Conservation (phyloP, 2,888 invertebrate species). For the Melanophora roralis region DNA sequence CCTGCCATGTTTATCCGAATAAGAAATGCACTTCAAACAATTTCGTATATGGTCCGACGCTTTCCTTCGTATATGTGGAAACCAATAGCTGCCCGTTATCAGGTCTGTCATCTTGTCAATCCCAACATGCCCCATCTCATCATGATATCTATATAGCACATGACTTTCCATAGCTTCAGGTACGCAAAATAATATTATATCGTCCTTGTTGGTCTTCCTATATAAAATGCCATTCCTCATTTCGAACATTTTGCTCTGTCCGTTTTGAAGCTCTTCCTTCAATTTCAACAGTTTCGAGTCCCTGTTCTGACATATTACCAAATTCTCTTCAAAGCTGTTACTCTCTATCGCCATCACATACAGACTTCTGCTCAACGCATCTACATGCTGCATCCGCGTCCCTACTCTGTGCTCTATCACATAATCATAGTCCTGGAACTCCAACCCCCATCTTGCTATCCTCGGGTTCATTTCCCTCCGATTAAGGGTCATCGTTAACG, state of each 20-base stretch:
- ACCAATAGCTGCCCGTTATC: neutral
- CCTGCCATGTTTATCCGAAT: too few relatives aligned
- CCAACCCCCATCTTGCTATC: neutral
- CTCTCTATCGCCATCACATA: constrained; percentile 25
- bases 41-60: neutral
- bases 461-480: too few relatives aligned
- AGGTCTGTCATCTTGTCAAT: neutral
- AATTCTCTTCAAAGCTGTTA: too few relatives aligned
- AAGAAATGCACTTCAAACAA: constrained; percentile 1
- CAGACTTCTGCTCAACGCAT: neutral
- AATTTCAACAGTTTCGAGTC: too few relatives aligned
- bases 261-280: neutral
- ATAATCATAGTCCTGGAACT: too few relatives aligned
- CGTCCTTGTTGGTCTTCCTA: neutral
- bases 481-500: too few relatives aligned
- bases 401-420: too few relatives aligned
- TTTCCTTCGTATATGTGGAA: neutral
- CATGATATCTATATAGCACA: too few relatives aligned
- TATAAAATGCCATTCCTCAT: too few relatives aligned
- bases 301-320: too few relatives aligned
- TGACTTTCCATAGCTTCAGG: neutral
- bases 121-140: constrained; percentile 24
- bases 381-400: too few relatives aligned
- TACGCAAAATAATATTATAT: neutral
- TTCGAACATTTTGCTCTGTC: too few relatives aligned